Percentiles rank a stretch among this genome's conserved stretches.
These are phyloP conservation scores for Cryptocephalus moraei DNA, from an alignment of 2,888 invertebrate species.

Conservation along the genomic window DNA sequence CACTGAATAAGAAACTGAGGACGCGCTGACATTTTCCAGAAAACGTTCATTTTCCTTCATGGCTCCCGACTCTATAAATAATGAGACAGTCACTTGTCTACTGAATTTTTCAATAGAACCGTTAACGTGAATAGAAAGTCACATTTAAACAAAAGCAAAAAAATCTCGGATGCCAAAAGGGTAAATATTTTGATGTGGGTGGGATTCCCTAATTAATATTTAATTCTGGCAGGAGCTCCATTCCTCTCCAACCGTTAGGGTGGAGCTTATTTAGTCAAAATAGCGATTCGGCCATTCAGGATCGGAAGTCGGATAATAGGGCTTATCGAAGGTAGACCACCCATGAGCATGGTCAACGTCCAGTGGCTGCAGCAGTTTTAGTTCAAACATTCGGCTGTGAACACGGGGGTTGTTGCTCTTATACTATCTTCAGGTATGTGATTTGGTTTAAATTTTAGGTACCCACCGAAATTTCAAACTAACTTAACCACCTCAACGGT, in stretches of 20 bases:
- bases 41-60: conserved; percentile 2
- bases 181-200: conserved; percentile 26
- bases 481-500: no score
- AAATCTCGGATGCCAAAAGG: conserved; percentile 14
- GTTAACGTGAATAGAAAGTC: conserved; percentile 6
- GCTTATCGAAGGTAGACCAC: conserved; percentile 18
- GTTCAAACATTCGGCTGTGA: conserved; percentile 5
- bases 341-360: conserved; percentile 5
- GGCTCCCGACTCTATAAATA: not conserved
- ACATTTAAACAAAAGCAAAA: conserved; percentile 16
- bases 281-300: conserved; percentile 26
- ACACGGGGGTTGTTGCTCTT: not conserved
- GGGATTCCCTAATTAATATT: conserved; percentile 29
- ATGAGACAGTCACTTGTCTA: not conserved
- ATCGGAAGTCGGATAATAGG: conserved; percentile 18
- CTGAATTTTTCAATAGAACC: conserved; percentile 1
- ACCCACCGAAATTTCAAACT: no score
- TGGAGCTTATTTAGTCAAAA: conserved; percentile 26
- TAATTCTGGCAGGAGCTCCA: conserved; percentile 16
- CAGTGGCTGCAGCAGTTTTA: conserved; percentile 5
- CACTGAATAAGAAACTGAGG: no score
- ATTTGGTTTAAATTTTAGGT: no score
- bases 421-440: no score
- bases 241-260: conserved; percentile 21
- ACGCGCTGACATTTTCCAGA: no score